phyloP scores from a whole-genome alignment of 2,888 invertebrate species.

The Cataglyphis rosenhaueri region DNA sequence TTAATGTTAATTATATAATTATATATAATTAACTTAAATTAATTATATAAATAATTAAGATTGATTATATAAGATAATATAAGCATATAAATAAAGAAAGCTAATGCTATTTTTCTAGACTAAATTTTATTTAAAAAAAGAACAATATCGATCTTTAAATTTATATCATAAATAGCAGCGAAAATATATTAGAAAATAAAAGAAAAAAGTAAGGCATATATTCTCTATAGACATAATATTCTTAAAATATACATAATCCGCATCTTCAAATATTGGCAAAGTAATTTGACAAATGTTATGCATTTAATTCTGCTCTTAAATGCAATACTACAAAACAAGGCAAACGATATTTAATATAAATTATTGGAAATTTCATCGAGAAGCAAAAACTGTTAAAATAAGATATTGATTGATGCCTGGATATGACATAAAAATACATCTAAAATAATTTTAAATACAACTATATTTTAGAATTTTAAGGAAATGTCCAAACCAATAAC shows the following conservation, averaged over 20 bases:
- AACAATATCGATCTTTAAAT: not conserved
- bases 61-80: not conserved
- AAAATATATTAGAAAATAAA: not conserved
- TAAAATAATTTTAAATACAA: not conserved
- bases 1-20: too few species aligned
- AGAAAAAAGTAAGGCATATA: not conserved
- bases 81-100: not conserved
- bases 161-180: not conserved
- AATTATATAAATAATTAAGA: not conserved
- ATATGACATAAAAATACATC: not conserved
- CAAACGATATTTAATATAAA: not conserved
- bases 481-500: slow-evolving; percentile 43
- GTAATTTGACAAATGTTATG: not conserved
- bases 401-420: not conserved
- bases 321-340: not conserved
- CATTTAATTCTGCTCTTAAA: not conserved
- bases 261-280: not conserved
- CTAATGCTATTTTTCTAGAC: not conserved
- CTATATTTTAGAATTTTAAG: slow-evolving; percentile 19
- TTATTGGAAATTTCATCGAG: not conserved
- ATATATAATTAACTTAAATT: too few species aligned
- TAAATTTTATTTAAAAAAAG: not conserved
- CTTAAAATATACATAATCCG: not conserved
- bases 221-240: not conserved
- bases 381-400: slow-evolving; percentile 24